These are phyloP conservation scores for Platalea minor DNA, from an alignment of 2,797 vertebrate genomes.

Conservation along the genomic window DNA sequence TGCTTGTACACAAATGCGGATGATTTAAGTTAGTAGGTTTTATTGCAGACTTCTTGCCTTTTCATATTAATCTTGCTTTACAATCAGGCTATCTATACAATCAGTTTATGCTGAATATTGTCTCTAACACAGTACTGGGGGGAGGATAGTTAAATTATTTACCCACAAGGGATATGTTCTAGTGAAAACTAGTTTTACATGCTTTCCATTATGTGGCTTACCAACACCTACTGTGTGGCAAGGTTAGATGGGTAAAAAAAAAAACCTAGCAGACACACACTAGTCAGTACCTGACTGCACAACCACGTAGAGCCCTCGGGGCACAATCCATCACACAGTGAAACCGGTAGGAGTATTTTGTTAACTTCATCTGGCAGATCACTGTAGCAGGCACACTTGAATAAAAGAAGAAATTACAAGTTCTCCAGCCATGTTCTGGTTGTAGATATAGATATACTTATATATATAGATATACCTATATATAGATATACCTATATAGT, in stretches of 20 bases:
- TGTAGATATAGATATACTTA: not conserved
- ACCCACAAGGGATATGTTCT: constrained; percentile 67
- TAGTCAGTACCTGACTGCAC: not conserved
- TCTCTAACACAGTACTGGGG: constrained; percentile 58
- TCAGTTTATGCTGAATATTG: constrained; percentile 69
- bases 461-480: not conserved
- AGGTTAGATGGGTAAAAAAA: constrained; percentile 13
- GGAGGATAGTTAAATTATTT: constrained; percentile 59
- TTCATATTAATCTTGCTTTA: constrained; percentile 79
- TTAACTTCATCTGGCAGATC: not conserved
- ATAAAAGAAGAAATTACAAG: not conserved
- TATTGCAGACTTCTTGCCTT: constrained; percentile 77
- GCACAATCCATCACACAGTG: constrained; percentile 6
- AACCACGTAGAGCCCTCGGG: not conserved
- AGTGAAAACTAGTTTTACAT: constrained; percentile 60
- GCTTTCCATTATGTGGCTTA: constrained; percentile 48
- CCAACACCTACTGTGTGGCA: constrained; percentile 15
- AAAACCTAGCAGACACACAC: not conserved
- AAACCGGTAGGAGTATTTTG: constrained; percentile 36
- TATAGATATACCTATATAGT: not conserved
- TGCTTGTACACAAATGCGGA: constrained; percentile 78
- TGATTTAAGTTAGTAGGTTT: constrained; percentile 79
- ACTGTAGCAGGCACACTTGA: not conserved
- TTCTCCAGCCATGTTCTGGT: not conserved
- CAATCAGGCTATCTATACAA: constrained; percentile 73